Evolutionary conservation across 2,888 invertebrate genomes (phyloP).

Genomic region (Ochropleura plecta): DNA sequence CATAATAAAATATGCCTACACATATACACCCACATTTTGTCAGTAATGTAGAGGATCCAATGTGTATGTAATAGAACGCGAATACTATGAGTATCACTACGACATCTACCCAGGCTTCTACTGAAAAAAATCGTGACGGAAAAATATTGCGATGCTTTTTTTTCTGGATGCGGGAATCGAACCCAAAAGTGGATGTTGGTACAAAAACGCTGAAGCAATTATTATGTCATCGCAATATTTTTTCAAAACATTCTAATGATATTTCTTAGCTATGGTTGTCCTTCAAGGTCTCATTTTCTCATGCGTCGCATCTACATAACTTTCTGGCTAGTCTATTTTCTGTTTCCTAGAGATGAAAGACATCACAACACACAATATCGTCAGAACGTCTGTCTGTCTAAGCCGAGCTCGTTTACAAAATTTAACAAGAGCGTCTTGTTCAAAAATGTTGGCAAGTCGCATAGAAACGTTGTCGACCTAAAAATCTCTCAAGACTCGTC

Average conservation of each 20-base stretch:
- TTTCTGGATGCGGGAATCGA: neutral
- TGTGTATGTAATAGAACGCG: neutral
- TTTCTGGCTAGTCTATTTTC: conserved; percentile 5
- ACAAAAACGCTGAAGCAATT: neutral
- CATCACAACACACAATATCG: conserved; percentile 46
- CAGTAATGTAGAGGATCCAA: neutral
- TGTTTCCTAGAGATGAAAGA: conserved; percentile 26
- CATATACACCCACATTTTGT: neutral
- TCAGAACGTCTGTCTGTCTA: conserved; percentile 46
- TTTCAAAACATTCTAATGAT: neutral
- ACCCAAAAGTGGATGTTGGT: neutral
- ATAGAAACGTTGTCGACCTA: conserved; percentile 63
- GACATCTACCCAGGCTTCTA: neutral
- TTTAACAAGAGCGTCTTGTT: conserved; percentile 58
- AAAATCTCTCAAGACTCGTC: conserved; percentile 62
- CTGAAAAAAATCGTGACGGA: neutral
- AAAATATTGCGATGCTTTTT: neutral
- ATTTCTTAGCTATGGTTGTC: neutral
- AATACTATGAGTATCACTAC: neutral
- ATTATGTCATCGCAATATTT: neutral
- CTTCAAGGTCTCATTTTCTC: neutral
- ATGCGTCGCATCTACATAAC: neutral
- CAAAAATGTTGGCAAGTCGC: conserved; percentile 63
- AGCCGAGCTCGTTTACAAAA: conserved; percentile 51
- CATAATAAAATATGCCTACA: neutral